Percentiles rank a stretch among this genome's conserved stretches.
phyloP scores from a whole-genome alignment of 1,140 invertebrate species.

The Kradibia gibbosae region DNA sequence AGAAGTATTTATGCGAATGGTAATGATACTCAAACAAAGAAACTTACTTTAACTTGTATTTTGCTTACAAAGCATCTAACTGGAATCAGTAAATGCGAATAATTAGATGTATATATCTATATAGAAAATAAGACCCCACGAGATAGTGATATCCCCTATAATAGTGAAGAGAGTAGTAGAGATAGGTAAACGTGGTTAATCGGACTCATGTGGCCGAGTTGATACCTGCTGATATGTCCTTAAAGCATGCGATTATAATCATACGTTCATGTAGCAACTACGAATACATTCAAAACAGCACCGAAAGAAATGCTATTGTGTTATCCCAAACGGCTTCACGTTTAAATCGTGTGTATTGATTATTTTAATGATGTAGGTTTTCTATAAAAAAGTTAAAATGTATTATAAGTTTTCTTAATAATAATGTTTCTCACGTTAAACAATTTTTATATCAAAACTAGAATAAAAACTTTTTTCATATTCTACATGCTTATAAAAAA shows the following conservation, averaged over 20 bases:
- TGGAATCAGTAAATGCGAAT: slow-evolving; percentile 61
- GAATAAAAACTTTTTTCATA: too few species aligned
- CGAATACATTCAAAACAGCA: background rate
- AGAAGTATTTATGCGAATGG: background rate
- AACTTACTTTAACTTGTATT: background rate
- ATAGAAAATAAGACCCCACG: slow-evolving; percentile 31
- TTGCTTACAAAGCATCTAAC: slow-evolving; percentile 51
- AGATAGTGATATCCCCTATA: slow-evolving; percentile 55
- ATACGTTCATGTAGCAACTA: slow-evolving; percentile 41
- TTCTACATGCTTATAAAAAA: too few species aligned
- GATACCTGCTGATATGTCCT: slow-evolving; percentile 65
- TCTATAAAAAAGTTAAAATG: too few species aligned
- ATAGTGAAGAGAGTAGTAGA: background rate
- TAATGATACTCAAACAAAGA: background rate
- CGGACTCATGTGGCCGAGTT: slow-evolving; percentile 54
- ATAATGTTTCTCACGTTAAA: too few species aligned
- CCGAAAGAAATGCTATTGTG: too few species aligned
- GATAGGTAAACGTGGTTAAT: slow-evolving; percentile 54
- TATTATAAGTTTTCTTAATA: too few species aligned
- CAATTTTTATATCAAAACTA: too few species aligned
- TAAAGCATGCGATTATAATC: slow-evolving; percentile 64
- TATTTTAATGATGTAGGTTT: too few species aligned
- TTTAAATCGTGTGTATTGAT: too few species aligned
- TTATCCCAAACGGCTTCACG: too few species aligned
- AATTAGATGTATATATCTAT: background rate